Base-by-base conservation (phyloP, 2,888 invertebrate genomes). In the Galeruca laticollis region DNA sequence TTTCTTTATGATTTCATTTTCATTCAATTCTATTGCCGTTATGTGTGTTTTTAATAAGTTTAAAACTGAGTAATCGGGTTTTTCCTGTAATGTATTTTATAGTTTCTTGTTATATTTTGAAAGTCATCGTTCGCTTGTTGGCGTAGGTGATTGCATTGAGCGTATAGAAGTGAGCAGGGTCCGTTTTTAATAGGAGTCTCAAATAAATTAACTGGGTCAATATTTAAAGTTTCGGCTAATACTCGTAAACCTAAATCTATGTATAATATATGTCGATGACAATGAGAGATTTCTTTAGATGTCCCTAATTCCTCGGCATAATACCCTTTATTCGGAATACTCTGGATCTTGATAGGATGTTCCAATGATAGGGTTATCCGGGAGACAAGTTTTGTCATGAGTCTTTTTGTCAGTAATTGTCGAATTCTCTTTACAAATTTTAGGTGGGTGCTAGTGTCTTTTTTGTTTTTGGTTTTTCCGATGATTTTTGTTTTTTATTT, bases 251-350 rank as follows among this genome's bases (percentile, higher is more conserved):
- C 40, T 33, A 59, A 37, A 37, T 59, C 15, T 59, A 1, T 26
- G 6, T 26, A 6, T 26, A 26, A 26, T 26, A 26, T 6, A 6
- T 26, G 26, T 26, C 26, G 3, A 26, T 26, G 26, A 6, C 6
- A 26, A 3, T 26, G 26, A 5, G 26, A 26, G 6, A 26, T 26
- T 37, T 59, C 59, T 54, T 21, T 54, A 8, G 57, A 57, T 57
- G 26, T 57, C 1, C 57, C 33, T 9, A 57, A 31, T 11, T 57
- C 57, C 31, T 57, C 57, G 35, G 33, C 33, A 20, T 33, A 57
- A n/a, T 57, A 57, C 4, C 33, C 57, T 9, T 57, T 57, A 57
- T 57, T 57, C 33, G 57, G 57, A 33, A 57, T 57, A 9, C 31
- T 33, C 33, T 33, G 57, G 9, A 57, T 57, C 54, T 20, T 31